A percentile compares a stretch with the other conserved stretches of the same genome.
phyloP scores from a whole-genome alignment of 2,113 vertebrate genomes.

The Pedionomus torquatus region DNA sequence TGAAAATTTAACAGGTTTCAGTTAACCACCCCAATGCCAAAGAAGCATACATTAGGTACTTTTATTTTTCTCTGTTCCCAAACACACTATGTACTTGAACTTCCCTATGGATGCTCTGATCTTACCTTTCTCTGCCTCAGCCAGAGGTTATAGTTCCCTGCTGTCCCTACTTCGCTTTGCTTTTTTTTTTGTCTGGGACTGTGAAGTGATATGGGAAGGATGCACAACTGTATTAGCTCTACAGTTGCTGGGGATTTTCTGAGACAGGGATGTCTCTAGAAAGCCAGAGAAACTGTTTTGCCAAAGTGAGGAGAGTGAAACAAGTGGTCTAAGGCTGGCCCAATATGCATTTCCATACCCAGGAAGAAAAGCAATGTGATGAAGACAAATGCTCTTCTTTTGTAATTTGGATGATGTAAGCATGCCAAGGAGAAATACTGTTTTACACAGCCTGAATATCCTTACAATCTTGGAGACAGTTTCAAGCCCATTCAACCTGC shows the following conservation, averaged over 20 bases:
- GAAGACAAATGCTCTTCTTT: not conserved
- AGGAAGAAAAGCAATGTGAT: not conserved
- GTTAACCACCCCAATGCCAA: not conserved
- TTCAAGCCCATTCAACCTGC: not conserved
- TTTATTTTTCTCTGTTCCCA: not conserved
- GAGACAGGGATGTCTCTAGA: not conserved
- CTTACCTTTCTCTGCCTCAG: not conserved
- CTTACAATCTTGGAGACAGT: not conserved
- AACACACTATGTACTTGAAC: not conserved
- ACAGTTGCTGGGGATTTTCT: not conserved
- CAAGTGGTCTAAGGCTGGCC: not conserved
- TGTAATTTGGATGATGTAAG: not conserved
- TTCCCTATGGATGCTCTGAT: not conserved
- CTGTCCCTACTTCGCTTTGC: not conserved
- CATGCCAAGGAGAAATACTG: not conserved
- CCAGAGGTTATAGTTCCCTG: not conserved
- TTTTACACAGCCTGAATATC: not conserved
- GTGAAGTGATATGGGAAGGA: not conserved
- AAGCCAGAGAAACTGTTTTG: not conserved
- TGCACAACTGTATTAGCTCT: not conserved
- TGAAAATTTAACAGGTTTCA: not conserved
- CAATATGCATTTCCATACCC: not conserved
- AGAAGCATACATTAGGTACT: not conserved
- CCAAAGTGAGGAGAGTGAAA: not conserved
- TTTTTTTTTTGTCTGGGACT: not conserved